phyloP scores from a whole-genome alignment of 2,888 invertebrate species.

The Clistopyga incitator region DNA sequence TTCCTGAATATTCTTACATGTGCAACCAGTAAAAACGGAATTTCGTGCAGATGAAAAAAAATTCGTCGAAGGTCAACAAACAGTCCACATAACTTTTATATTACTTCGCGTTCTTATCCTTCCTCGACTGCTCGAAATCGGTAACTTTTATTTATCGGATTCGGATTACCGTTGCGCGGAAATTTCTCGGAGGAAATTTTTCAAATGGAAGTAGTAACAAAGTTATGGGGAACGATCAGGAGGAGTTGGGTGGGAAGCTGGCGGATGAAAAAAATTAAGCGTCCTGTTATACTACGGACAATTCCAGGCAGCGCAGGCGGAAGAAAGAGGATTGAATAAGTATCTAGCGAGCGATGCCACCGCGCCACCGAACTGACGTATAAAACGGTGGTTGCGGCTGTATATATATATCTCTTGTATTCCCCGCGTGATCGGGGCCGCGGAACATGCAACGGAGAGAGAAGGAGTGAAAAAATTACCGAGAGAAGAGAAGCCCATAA shows the following conservation, averaged over 20 bases:
- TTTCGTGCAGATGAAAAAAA: no score
- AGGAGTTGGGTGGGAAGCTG: not conserved
- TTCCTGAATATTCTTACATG: no score
- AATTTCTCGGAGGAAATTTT: slow-evolving; percentile 1
- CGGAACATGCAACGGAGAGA: slow-evolving; percentile 17
- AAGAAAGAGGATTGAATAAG: slow-evolving; percentile 56
- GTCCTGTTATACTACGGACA: slow-evolving; percentile 37
- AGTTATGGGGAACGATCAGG: not conserved
- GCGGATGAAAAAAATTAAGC: slow-evolving; percentile 6
- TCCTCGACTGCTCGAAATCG: not conserved
- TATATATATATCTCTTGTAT: slow-evolving; percentile 29
- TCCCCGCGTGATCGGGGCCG: slow-evolving; percentile 36
- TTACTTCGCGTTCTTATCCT: not conserved
- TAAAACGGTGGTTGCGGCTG: slow-evolving; percentile 54
- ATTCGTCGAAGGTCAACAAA: no score
- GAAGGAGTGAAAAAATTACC: slow-evolving; percentile 22
- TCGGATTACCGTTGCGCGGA: slow-evolving; percentile 9
- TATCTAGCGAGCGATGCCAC: slow-evolving; percentile 36
- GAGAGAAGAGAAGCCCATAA: slow-evolving; percentile 39
- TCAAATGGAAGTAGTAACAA: not conserved
- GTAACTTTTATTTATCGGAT: slow-evolving; percentile 18
- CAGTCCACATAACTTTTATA: no score
- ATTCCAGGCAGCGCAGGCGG: slow-evolving; percentile 36
- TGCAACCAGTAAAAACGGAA: no score
- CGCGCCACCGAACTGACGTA: slow-evolving; percentile 34